These are phyloP conservation scores for Phalacrocorax carbo DNA, from an alignment of 2,113 vertebrate genomes.

Conservation along the genomic window DNA sequence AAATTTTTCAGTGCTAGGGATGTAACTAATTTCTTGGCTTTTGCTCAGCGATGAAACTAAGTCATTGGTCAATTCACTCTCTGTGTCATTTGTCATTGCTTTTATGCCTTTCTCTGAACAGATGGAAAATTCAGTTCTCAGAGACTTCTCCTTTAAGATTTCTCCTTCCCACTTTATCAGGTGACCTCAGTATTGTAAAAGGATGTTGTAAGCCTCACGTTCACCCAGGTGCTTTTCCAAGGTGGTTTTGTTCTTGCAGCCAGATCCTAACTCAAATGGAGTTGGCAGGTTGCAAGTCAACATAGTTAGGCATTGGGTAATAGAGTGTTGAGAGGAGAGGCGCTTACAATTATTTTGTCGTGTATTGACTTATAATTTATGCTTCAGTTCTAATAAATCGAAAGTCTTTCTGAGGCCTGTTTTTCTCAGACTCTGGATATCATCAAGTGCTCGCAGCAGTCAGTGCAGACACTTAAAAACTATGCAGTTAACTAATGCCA, in stretches of 20 bases:
- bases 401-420: not conserved
- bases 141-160: not conserved
- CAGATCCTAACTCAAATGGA: not conserved
- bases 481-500: not conserved
- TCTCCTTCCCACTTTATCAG: not conserved
- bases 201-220: rapidly evolving
- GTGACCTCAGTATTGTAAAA: not conserved
- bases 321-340: not conserved
- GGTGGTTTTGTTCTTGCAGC: not conserved
- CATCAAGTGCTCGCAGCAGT: not conserved
- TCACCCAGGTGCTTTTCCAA: not conserved
- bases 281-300: not conserved
- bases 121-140: not conserved
- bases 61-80: not conserved
- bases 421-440: not conserved
- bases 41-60: not conserved
- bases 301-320: not conserved
- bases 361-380: not conserved
- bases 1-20: not conserved
- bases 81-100: not conserved
- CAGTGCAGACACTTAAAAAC: not conserved
- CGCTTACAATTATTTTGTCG: not conserved
- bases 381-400: not conserved
- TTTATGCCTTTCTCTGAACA: not conserved
- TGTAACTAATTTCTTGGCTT: not conserved